Conservation (phyloP, 2,888 invertebrate species). For the Pseudoips prasinana region DNA sequence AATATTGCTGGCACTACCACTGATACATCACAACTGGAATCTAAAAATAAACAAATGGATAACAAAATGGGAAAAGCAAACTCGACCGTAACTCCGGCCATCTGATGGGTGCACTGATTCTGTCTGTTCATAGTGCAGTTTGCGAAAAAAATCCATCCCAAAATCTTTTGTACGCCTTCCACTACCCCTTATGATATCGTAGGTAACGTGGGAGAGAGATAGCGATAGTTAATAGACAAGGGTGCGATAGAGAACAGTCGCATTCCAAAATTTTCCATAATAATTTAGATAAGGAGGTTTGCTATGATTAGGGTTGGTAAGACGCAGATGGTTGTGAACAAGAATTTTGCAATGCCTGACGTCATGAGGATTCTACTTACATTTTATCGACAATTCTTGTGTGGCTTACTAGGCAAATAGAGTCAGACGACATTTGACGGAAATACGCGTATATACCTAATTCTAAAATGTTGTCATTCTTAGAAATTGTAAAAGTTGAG, state of each 20-base stretch:
- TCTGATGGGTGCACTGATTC: slow-evolving; percentile 56
- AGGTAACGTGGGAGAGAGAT: slow-evolving; percentile 63
- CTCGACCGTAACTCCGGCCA: slow-evolving; percentile 20
- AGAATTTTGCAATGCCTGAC: slow-evolving; percentile 7
- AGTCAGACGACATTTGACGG: no score
- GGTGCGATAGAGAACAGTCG: slow-evolving; percentile 59
- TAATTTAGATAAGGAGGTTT: slow-evolving; percentile 80
- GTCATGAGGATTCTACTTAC: no score
- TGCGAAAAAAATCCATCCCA: slow-evolving; percentile 77
- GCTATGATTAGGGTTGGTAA: slow-evolving; percentile 76
- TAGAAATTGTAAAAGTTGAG: no score
- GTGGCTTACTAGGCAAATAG: no score
- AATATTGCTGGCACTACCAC: slow-evolving; percentile 12
- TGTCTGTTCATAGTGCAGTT: slow-evolving; percentile 65
- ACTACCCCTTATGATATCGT: slow-evolving; percentile 64
- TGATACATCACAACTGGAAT: slow-evolving; percentile 17
- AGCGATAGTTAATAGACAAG: slow-evolving; percentile 33
- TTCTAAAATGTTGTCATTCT: no score
- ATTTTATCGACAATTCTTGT: no score
- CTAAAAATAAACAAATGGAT: slow-evolving; percentile 25
- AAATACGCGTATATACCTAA: no score
- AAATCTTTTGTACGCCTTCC: slow-evolving; percentile 75
- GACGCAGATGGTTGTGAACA: slow-evolving; percentile 10
- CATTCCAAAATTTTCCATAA: slow-evolving; percentile 82
- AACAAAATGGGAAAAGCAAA: slow-evolving; percentile 27